These are phyloP conservation scores for Pterobdella sp. DNA, from an alignment of 2,888 invertebrate species.

Conservation along the genomic window DNA sequence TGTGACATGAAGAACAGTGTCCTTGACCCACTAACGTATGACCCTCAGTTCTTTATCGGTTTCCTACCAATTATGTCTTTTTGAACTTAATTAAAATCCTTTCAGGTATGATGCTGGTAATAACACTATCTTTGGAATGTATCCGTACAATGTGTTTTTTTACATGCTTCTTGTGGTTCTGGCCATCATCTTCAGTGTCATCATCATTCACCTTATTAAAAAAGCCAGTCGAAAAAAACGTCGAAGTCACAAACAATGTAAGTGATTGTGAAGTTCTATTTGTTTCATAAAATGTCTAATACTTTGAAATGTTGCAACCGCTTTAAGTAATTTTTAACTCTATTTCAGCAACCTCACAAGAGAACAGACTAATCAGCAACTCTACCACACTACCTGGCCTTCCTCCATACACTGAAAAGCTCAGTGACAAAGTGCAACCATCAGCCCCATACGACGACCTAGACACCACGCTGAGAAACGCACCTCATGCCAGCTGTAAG, in stretches of 20 bases:
- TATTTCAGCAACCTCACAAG: too few relatives aligned
- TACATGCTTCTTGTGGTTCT: slow-evolving; percentile 16
- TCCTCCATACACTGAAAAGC: slow-evolving; percentile 1
- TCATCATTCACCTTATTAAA: slow-evolving; percentile 15
- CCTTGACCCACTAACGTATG: slow-evolving; percentile 26
- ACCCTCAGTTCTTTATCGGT: not conserved
- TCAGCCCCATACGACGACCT: not conserved
- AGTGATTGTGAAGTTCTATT: not conserved
- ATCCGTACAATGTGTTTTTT: not conserved
- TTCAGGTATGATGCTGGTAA: not conserved
- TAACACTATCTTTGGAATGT: not conserved
- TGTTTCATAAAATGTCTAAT: too few relatives aligned
- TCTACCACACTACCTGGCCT: not conserved
- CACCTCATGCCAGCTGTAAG: too few relatives aligned
- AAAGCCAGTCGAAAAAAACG: not conserved
- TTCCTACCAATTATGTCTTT: not conserved
- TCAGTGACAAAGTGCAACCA: not conserved
- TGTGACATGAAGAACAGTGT: slow-evolving; percentile 32
- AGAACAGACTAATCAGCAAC: not conserved
- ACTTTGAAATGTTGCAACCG: too few relatives aligned
- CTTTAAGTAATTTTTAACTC: too few relatives aligned
- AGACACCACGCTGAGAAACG: too few relatives aligned
- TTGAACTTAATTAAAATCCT: not conserved
- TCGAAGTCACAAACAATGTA: not conserved
- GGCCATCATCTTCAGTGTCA: slow-evolving; percentile 1